Evolutionary conservation across 1,140 invertebrate genomes (phyloP).

Genomic region (Parasteatoda tepidariorum): DNA sequence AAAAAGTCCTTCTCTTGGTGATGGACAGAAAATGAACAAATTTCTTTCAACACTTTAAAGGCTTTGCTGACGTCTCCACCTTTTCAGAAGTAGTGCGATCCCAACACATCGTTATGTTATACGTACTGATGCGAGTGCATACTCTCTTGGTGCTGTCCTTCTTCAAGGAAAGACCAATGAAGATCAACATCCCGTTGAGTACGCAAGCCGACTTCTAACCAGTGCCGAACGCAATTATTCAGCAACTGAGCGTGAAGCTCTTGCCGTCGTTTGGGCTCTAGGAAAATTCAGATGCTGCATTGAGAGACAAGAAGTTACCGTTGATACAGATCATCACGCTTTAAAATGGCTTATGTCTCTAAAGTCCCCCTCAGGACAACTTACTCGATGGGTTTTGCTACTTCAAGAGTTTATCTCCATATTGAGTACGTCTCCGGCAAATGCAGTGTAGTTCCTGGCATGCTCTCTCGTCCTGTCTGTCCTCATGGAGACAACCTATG

Average conservation of each 20-base stretch:
- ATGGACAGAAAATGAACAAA: slow-evolving; percentile 36
- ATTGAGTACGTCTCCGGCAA: not conserved
- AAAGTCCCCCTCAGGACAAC: not conserved
- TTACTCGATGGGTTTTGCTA: not conserved
- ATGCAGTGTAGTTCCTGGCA: not conserved
- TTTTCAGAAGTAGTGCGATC: slow-evolving; percentile 21
- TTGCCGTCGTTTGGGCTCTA: slow-evolving; percentile 63
- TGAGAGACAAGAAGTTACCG: slow-evolving; percentile 60
- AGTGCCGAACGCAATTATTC: slow-evolving; percentile 62
- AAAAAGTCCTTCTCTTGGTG: slow-evolving; percentile 26
- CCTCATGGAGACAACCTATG: not conserved
- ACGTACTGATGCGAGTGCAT: slow-evolving; percentile 38
- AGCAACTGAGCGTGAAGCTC: slow-evolving; percentile 62
- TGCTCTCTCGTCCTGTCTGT: not conserved
- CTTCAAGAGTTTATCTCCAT: not conserved
- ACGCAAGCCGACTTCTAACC: slow-evolving; percentile 42
- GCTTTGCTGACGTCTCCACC: not conserved
- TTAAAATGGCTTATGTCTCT: not conserved
- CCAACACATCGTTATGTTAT: not conserved
- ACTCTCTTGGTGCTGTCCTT: slow-evolving; percentile 64
- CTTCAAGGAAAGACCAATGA: slow-evolving; percentile 63
- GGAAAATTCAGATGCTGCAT: slow-evolving; percentile 63
- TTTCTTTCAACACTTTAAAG: slow-evolving; percentile 41
- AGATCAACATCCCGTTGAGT: slow-evolving; percentile 62
- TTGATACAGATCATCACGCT: slow-evolving; percentile 22